Base-by-base conservation (phyloP, 2,797 vertebrate species). In the Neoniphon sammara region DNA sequence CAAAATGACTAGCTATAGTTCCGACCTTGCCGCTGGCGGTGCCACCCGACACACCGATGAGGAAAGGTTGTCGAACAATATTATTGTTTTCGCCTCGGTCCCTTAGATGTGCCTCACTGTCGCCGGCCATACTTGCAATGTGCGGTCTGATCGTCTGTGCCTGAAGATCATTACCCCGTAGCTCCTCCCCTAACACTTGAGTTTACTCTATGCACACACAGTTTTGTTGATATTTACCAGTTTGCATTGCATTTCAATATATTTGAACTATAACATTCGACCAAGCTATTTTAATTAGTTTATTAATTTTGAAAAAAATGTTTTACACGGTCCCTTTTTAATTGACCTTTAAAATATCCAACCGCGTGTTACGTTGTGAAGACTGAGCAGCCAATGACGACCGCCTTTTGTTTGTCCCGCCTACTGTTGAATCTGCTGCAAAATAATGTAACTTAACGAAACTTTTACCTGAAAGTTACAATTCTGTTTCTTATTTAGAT, bases 11-110 rank as follows among this genome's bases (percentile, higher is more conserved):
- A 30, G 25, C 17, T 5, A 2, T 0, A 53, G 3, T n/a, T 65
- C 94, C 76, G 81, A 98, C 97, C 95, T 99, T 99, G 83, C 97
- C 97, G 74, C 97, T 99, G 83, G 97, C 97, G 1, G 97, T 98
- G 87, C 97, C 97, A 0, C 97, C 97, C 78, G 97, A 95, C 81
- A 98, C 97, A 58, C 97, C 97, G 86, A 99, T 98, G 39, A 99
- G 94, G 80, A 98, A 98, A 10, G 97, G 97, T 70, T 96, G 95
- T 12, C 94, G 93, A 83, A 93, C 85, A 78, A 87, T 50, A 52
- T 91, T 44, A 66, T 81, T 76, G 78, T 94, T 93, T 20, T 94
- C 93, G 69, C 80, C 89, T 0, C 90, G 93, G 84, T 94, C 92
- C 81, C 93, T 93, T 23, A 96, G 91, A 67, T 93, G 91, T 80